phyloP scores from a whole-genome alignment of 2,797 vertebrate genomes.

The Poecilia velifera region DNA sequence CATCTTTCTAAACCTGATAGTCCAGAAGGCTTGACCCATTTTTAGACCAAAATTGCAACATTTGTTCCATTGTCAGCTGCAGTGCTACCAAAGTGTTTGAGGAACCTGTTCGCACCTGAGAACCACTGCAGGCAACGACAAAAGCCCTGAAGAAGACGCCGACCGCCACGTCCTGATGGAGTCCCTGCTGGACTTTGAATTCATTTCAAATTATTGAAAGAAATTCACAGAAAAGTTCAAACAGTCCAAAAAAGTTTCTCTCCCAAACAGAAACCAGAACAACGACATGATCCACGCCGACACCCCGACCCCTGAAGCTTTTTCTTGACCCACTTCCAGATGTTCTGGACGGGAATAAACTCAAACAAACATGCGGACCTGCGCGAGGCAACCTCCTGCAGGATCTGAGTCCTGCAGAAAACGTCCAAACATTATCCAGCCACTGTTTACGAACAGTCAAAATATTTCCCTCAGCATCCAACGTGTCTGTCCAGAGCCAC shows the following conservation, averaged over 20 bases:
- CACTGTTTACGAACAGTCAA: conserved; percentile 74
- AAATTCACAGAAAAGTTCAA: not conserved
- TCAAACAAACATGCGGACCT: conserved; percentile 52
- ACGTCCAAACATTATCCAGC: conserved; percentile 78
- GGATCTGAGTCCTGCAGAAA: conserved; percentile 68
- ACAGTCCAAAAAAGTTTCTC: not conserved
- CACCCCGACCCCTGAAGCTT: conserved; percentile 14
- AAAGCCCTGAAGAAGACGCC: too few species aligned
- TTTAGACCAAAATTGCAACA: too few species aligned
- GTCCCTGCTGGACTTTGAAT: not conserved
- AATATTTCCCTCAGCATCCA: conserved; percentile 72
- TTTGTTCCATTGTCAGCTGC: too few species aligned
- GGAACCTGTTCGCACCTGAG: too few species aligned
- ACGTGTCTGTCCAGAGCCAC: conserved; percentile 62
- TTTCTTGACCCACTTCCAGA: conserved; percentile 59
- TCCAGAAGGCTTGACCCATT: too few species aligned
- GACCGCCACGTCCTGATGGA: too few species aligned
- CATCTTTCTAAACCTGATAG: too few species aligned
- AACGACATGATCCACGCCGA: not conserved
- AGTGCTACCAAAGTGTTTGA: too few species aligned
- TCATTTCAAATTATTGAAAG: not conserved
- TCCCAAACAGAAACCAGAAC: not conserved
- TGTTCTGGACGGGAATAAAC: conserved; percentile 43
- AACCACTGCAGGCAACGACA: too few species aligned
- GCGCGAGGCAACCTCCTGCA: conserved; percentile 48